Percentiles rank a stretch among this genome's conserved stretches.
Conservation (phyloP, 2,888 invertebrate species). For the Sussaba pulchella region DNA sequence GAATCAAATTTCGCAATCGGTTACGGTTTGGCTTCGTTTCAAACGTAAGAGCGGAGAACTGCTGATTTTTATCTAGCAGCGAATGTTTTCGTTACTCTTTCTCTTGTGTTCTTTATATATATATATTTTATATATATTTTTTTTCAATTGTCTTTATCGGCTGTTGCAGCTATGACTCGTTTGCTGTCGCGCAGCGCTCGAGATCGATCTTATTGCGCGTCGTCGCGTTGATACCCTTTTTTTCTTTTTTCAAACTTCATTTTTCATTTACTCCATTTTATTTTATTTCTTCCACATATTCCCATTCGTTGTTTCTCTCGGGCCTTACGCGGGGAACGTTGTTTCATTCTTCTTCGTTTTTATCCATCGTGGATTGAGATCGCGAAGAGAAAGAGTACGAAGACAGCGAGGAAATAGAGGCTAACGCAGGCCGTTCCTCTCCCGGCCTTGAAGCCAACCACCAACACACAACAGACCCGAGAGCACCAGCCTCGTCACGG, state of each 20-base stretch:
- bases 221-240: neutral
- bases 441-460: slow-evolving; percentile 77
- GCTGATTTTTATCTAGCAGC: no score
- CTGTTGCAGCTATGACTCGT: no score
- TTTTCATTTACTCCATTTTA: slow-evolving; percentile 17
- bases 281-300: no score
- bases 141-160: no score
- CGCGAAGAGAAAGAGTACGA: slow-evolving; percentile 22
- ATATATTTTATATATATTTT: no score
- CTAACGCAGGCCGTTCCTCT: slow-evolving; percentile 81
- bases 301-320: neutral
- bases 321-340: slow-evolving; percentile 3
- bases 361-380: slow-evolving; percentile 30
- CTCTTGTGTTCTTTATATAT: no score
- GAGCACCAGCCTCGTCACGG: slow-evolving; percentile 52
- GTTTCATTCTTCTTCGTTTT: no score
- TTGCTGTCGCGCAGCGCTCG: no score
- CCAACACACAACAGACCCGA: slow-evolving; percentile 62
- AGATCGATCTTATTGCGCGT: slow-evolving; percentile 21
- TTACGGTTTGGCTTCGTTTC: no score
- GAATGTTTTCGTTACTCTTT: no score
- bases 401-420: slow-evolving; percentile 63
- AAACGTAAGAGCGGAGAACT: no score
- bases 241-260: slow-evolving; percentile 41
- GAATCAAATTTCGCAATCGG: no score